Conservation (phyloP, 2,888 invertebrate genomes). For the Habroteleia sp. region DNA sequence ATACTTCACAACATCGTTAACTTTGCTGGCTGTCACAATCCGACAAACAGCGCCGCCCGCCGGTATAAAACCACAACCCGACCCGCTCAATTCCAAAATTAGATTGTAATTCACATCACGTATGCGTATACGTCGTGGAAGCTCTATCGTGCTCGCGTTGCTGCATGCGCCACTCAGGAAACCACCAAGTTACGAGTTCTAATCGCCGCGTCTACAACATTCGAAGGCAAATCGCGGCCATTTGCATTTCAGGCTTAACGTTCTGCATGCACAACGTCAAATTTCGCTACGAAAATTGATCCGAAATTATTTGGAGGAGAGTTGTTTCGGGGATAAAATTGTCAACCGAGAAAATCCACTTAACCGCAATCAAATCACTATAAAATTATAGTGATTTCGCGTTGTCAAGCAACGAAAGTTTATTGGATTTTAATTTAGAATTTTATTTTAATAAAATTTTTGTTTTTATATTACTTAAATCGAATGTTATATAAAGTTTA, state of each 20-base stretch:
- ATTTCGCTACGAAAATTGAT: constrained; percentile 47
- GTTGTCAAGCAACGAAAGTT: too few relatives aligned
- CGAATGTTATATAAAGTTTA: too few relatives aligned
- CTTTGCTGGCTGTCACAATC: constrained; percentile 55
- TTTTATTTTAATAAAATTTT: too few relatives aligned
- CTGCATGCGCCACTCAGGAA: constrained; percentile 64
- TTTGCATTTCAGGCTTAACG: constrained; percentile 67
- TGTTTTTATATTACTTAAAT: too few relatives aligned
- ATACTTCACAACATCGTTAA: constrained; percentile 60
- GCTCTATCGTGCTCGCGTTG: constrained; percentile 51
- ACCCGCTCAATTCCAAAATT: constrained; percentile 61
- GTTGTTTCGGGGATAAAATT: background rate
- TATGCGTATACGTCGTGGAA: constrained; percentile 62
- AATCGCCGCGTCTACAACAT: constrained; percentile 71
- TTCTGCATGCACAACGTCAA: constrained; percentile 45
- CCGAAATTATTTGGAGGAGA: constrained; percentile 26
- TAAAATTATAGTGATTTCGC: too few relatives aligned
- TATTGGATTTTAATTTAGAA: too few relatives aligned
- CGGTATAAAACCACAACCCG: constrained; percentile 60
- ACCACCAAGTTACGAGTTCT: constrained; percentile 71
- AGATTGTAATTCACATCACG: constrained; percentile 63
- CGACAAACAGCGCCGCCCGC: constrained; percentile 52
- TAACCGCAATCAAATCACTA: too few relatives aligned
- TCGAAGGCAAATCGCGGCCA: constrained; percentile 69
- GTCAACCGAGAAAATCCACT: background rate